A percentile compares a stretch with the other conserved stretches of the same genome.
Conservation (phyloP, 1,140 invertebrate species). For the Drosophila nikananu region DNA sequence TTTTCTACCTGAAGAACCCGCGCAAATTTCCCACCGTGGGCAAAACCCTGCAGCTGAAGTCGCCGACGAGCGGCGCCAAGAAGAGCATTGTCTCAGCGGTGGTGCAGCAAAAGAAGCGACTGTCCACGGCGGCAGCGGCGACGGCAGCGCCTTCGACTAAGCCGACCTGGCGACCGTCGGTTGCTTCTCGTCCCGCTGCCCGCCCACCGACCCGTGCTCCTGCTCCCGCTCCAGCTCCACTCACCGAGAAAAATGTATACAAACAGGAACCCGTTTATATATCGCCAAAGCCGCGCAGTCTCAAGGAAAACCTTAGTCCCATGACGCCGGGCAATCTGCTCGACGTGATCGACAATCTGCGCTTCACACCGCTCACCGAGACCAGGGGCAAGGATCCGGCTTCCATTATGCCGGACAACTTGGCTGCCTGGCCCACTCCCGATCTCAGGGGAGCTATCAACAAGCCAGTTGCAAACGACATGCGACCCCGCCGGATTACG, state of each 20-base stretch:
- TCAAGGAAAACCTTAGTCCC: slow-evolving; percentile 81
- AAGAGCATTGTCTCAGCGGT: slow-evolving; percentile 39
- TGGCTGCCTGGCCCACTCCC: slow-evolving; percentile 76
- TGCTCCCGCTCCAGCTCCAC: slow-evolving; percentile 21
- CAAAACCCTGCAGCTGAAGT: slow-evolving; percentile 72
- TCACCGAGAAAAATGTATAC: slow-evolving; percentile 55
- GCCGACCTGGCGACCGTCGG: slow-evolving; percentile 24
- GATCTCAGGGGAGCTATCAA: slow-evolving; percentile 17
- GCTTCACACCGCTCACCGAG: slow-evolving; percentile 74
- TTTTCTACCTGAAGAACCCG: slow-evolving; percentile 60
- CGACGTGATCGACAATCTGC: slow-evolving; percentile 73
- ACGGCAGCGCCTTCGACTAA: slow-evolving; percentile 18
- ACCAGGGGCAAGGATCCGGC: neutral
- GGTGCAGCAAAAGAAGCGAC: slow-evolving; percentile 56
- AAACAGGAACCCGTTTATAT: slow-evolving; percentile 31
- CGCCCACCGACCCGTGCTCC: neutral
- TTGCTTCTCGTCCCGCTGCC: neutral
- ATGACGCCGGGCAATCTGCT: slow-evolving; percentile 62
- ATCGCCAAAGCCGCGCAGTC: slow-evolving; percentile 39
- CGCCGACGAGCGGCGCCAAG: slow-evolving; percentile 57
- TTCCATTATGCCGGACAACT: slow-evolving; percentile 55
- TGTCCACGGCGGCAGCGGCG: slow-evolving; percentile 15
- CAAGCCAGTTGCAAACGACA: slow-evolving; percentile 21
- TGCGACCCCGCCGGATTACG: slow-evolving; percentile 56
- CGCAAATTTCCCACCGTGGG: slow-evolving; percentile 77